Evolutionary conservation across 2,888 invertebrate species (phyloP).

Genomic region (Platynereis dumerilii): DNA sequence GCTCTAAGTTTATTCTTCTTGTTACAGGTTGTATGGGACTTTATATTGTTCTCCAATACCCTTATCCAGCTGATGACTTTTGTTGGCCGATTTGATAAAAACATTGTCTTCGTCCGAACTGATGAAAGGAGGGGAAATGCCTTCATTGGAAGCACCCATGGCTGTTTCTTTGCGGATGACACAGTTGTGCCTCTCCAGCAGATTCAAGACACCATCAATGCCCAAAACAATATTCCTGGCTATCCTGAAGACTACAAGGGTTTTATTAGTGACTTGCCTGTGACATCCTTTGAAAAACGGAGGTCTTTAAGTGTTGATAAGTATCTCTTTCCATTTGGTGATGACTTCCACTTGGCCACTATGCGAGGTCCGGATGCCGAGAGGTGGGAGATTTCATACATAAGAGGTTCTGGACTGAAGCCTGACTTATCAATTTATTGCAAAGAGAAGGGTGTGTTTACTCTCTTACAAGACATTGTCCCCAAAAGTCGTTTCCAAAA

Average conservation of each 20-base stretch:
- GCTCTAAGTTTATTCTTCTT: too few species aligned
- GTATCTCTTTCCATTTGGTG: not conserved
- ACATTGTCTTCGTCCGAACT: not conserved
- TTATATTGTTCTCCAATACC: not conserved
- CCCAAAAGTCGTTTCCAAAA: not conserved
- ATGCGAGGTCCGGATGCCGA: not conserved
- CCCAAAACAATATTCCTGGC: too few species aligned
- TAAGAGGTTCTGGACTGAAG: not conserved
- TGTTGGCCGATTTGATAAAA: not conserved
- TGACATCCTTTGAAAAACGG: not conserved
- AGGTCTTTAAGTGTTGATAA: not conserved
- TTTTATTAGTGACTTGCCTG: not conserved
- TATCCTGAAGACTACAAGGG: too few species aligned
- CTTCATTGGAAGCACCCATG: not conserved
- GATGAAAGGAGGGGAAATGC: not conserved
- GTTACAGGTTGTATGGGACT: slow-evolving; percentile 4
- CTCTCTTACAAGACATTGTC: not conserved
- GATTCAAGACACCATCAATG: not conserved
- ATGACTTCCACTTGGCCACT: not conserved
- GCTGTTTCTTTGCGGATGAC: not conserved
- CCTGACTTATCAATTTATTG: not conserved
- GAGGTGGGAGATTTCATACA: not conserved
- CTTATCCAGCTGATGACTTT: not conserved
- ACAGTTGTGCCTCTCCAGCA: not conserved
- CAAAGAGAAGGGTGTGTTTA: not conserved